phyloP scores from a whole-genome alignment of 64 coral and sea anemone genomes.

The Stichodactyla helianthus region DNA sequence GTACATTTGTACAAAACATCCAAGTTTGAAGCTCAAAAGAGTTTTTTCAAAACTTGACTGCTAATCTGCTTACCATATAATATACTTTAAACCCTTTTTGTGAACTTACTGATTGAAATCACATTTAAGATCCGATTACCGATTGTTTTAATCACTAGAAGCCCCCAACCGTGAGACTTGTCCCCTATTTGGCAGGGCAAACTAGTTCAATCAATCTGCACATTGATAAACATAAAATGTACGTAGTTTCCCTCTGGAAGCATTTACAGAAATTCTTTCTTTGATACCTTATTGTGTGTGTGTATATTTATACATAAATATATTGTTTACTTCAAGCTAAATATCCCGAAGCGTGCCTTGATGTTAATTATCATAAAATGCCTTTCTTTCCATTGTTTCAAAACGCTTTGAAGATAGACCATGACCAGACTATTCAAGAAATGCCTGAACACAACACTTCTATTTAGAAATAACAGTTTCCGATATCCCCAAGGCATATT shows the following conservation, averaged over 20 bases:
- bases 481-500: too few species aligned
- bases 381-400: too few species aligned
- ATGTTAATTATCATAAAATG: too few species aligned
- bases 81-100: not conserved
- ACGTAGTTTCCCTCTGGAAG: not conserved
- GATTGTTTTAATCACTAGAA: not conserved
- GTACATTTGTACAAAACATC: not conserved
- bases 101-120: constrained; percentile 1
- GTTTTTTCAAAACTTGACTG: not conserved
- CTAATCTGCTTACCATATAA: constrained; percentile 8
- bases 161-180: not conserved
- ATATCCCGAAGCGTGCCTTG: not conserved
- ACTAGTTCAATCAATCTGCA: not conserved
- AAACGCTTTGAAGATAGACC: too few species aligned
- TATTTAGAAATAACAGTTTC: too few species aligned
- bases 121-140: not conserved
- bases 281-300: not conserved
- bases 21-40: too few species aligned
- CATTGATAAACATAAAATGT: not conserved
- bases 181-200: not conserved
- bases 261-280: not conserved
- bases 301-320: not conserved
- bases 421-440: too few species aligned
- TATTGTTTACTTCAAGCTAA: not conserved
- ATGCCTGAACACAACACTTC: too few species aligned